Evolutionary conservation across 2,797 vertebrate genomes (phyloP), one percentile per base, ranked within the genome.

Genomic region (Danio albolineatus): DNA sequence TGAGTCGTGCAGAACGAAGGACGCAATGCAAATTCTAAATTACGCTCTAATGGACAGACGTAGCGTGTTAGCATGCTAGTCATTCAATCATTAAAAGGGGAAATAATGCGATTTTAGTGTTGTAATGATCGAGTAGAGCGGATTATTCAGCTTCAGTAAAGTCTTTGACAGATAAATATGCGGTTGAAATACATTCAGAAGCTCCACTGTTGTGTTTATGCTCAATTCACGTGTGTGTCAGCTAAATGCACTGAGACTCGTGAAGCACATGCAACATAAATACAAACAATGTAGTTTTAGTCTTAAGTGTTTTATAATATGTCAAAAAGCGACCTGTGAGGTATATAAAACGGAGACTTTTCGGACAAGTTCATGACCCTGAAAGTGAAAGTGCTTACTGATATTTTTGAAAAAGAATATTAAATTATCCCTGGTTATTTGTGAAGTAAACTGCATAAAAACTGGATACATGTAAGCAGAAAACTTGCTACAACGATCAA

Each of bases 51-150:
- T 28, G 28, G 28, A 28, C 28, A 28, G 28, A 28, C 1, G 28
- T 62, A 75, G 59, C 59, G 4, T 19, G 73, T 28, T 76, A 76
- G 48, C 73, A 76, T 54, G 73, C 73, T 76, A 76, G 39, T 65
- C 60, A 65, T 76, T 76, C 73, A 76, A 21, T 48, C 46, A 43
- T 8, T 38, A 21, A 19, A 38, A 17, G 3, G 6, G 17, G 10
- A 38, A 38, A 17, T 21, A 36, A 36, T 48, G 16, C 1, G 21
- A 7, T 46, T 73, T 8, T n/a, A n/a, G 10, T 2, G 17, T 51
- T 36, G 14, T 2, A n/a, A 0, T 28, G 7, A 73, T 10, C 12
- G 2, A 41, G 19, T 8, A 0, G 0, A 5, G 6, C 16, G 13
- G 36, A 70, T 19, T 39, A 17, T 38, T 14, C 57, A 28, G 16